Conservation (phyloP, 1,140 invertebrate species). For the Drosophila chauvacae region DNA sequence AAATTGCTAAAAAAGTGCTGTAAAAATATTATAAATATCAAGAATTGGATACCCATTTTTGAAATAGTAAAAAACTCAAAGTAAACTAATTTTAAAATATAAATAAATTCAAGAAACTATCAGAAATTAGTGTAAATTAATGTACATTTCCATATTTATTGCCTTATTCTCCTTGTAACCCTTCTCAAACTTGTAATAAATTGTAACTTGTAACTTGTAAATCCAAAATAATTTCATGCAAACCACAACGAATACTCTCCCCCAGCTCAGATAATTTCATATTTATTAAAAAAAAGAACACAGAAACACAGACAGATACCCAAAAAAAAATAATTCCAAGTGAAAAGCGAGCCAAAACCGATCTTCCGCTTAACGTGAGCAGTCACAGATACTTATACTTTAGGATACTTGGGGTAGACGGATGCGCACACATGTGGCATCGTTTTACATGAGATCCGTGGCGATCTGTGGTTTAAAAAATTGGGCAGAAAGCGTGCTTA, state of each 20-base stretch:
- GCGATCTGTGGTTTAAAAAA: conserved; percentile 56
- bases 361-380: conserved; percentile 60
- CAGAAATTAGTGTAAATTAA: not conserved
- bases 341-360: conserved; percentile 68
- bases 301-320: conserved; percentile 13
- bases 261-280: conserved; percentile 62
- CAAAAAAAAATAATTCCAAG: conserved; percentile 31
- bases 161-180: not conserved
- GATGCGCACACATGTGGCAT: conserved; percentile 72
- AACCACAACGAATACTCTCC: conserved; percentile 36
- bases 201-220: too few species aligned
- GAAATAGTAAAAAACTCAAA: not conserved
- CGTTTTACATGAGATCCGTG: conserved; percentile 74
- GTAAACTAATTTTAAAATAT: not conserved
- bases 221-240: conserved; percentile 41
- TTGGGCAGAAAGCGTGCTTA: conserved; percentile 81
- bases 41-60: not conserved
- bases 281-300: conserved; percentile 64
- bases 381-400: conserved; percentile 55
- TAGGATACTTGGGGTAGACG: conserved; percentile 29
- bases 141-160: not conserved
- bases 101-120: not conserved
- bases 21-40: too few species aligned
- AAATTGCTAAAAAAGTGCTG: too few species aligned
- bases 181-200: conserved; percentile 33